Base-by-base conservation (phyloP, 2,888 invertebrate species). In the Coecobrya sp. region DNA sequence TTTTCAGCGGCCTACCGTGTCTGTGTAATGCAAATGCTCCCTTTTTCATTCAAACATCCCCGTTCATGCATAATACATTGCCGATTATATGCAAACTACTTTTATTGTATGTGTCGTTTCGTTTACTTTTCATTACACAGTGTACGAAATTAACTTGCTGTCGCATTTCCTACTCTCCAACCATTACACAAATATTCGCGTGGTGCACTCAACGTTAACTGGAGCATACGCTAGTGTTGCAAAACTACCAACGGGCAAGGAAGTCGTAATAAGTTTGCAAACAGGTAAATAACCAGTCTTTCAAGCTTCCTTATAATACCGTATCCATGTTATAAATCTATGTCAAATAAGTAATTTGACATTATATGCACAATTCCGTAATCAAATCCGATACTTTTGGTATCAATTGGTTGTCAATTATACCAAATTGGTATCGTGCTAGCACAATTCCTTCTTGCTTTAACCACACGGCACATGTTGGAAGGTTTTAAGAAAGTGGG, bases 211-310 rank as follows among this genome's bases (percentile, higher is more conserved):
- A 10, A 62, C 68, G 25, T 11, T 91, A 19, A 87, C 87, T 45
- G 87, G 59, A 76, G 92, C 92, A 3, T 92, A 92, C 55, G 84
- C 92, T 4, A 84, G 84, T 25, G 84, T 92, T 30, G 92, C 87
- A 5, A 87, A 87, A 25, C n/a, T 84, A 65, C 27, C 62, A 11
- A 55, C 45, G 4, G 7, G 36, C 36, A 36, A 36, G 36, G 87
- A 92, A 84, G 87, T 84, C 22, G 13, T 92, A 25, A 76, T 92
- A 25, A 92, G 88, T 65, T 76, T 92, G 76, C 84, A 92, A 65
- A 92, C 87, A 84, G 92, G 92, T 91, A 86, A 36, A 36, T 7
- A 36, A 36, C 36, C 7, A 36, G 36, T 36, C 36, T 36, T 36
- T 36, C 36, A n/a, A n/a, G n/a, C n/a, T n/a, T n/a, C n/a, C n/a